Conservation (phyloP, 2,888 invertebrate species). For the Tipula helvola region DNA sequence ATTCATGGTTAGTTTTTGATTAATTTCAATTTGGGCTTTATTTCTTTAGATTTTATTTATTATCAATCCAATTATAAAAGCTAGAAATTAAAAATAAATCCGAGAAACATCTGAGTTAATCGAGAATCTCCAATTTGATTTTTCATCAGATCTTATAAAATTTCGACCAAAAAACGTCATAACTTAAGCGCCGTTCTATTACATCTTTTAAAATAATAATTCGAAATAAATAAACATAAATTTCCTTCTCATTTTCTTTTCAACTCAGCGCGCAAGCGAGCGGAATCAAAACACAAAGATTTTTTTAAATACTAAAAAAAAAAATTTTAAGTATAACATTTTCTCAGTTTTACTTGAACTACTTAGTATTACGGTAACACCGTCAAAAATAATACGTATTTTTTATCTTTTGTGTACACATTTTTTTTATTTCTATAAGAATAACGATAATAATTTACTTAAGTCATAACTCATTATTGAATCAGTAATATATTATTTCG, state of each 20-base stretch:
- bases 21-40: too few species aligned
- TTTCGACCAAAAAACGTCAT: background rate
- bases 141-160: background rate
- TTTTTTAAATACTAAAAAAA: background rate
- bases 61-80: too few species aligned
- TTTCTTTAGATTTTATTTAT: too few species aligned
- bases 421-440: background rate
- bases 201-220: background rate
- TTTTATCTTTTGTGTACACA: background rate
- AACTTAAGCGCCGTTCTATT: background rate
- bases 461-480: background rate
- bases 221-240: background rate
- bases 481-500: background rate
- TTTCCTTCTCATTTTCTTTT: slow-evolving; percentile 4
- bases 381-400: background rate
- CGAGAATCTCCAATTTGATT: too few species aligned
- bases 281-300: background rate
- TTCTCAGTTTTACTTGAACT: background rate
- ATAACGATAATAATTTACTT: background rate
- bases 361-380: background rate
- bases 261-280: background rate
- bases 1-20: too few species aligned
- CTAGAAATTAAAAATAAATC: too few species aligned
- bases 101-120: too few species aligned
- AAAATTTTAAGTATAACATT: background rate